Evolutionary conservation across 2,888 invertebrate genomes (phyloP).

Genomic region (Diaprepes abbreviatus): DNA sequence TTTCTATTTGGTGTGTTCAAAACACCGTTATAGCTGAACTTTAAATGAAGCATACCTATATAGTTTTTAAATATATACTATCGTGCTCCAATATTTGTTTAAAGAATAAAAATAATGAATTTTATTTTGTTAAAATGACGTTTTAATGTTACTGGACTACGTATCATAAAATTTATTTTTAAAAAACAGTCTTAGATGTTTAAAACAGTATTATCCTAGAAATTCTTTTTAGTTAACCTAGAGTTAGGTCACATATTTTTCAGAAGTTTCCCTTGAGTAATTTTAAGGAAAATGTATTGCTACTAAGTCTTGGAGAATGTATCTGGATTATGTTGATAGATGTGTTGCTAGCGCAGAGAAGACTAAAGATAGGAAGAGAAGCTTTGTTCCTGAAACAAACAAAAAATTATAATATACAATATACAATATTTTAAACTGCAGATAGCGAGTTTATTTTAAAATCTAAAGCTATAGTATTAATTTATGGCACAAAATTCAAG

Average conservation of each 20-base stretch:
- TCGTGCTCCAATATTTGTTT: no score
- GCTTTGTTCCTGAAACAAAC: neutral
- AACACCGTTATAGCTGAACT: no score
- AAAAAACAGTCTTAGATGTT: neutral
- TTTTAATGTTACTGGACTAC: neutral
- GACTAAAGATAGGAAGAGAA: neutral
- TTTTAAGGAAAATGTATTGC: conserved; percentile 10
- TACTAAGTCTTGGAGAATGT: neutral
- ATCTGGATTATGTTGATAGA: conserved; percentile 2
- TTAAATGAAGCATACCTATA: no score
- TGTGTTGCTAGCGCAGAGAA: neutral
- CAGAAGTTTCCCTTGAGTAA: neutral
- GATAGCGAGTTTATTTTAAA: no score
- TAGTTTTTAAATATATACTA: no score
- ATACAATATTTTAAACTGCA: no score
- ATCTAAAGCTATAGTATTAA: no score
- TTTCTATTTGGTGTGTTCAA: no score
- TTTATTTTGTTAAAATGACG: neutral
- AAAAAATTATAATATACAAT: no score
- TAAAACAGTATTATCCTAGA: neutral
- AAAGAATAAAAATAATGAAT: no score
- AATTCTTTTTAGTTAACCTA: neutral
- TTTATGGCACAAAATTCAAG: no score
- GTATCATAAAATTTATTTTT: neutral
- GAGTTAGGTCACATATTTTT: conserved; percentile 1